Conservation (phyloP, 2,113 vertebrate species). For the Solea senegalensis region DNA sequence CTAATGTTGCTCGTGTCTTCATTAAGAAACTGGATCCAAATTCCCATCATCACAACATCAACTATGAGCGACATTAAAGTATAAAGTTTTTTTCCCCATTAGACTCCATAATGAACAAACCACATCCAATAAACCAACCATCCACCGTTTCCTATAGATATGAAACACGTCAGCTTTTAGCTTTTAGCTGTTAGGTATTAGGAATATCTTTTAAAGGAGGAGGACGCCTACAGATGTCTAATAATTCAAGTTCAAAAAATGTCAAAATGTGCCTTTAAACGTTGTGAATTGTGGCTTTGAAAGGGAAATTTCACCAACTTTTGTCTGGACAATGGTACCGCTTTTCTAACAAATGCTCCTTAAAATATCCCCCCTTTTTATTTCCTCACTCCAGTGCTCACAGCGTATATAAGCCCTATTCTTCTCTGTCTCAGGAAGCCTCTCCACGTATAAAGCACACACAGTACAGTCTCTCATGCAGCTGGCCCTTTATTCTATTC, state of each 20-base stretch:
- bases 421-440: slow-evolving; percentile 33
- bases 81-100: slow-evolving; percentile 13
- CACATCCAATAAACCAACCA: slow-evolving; percentile 26
- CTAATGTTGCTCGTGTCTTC: slow-evolving; percentile 15
- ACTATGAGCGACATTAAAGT: slow-evolving; percentile 12
- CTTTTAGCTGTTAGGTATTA: too few species aligned
- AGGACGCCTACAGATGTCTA: too few species aligned
- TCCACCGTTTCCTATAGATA: slow-evolving; percentile 10
- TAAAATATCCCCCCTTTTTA: neutral
- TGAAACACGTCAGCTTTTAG: neutral
- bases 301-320: neutral
- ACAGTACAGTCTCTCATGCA: slow-evolving; percentile 49
- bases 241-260: too few species aligned
- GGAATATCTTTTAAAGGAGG: neutral
- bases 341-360: slow-evolving; percentile 1
- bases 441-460: slow-evolving; percentile 19
- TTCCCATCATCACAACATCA: slow-evolving; percentile 33
- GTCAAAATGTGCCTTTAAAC: neutral
- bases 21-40: slow-evolving; percentile 44
- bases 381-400: slow-evolving; percentile 25
- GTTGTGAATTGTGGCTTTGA: neutral
- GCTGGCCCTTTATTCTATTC: slow-evolving; percentile 58
- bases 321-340: neutral
- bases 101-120: slow-evolving; percentile 32
- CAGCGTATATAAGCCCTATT: slow-evolving; percentile 21